These are phyloP conservation scores for Anarrhichthys ocellatus DNA, from an alignment of 2,113 vertebrate genomes.

Conservation along the genomic window DNA sequence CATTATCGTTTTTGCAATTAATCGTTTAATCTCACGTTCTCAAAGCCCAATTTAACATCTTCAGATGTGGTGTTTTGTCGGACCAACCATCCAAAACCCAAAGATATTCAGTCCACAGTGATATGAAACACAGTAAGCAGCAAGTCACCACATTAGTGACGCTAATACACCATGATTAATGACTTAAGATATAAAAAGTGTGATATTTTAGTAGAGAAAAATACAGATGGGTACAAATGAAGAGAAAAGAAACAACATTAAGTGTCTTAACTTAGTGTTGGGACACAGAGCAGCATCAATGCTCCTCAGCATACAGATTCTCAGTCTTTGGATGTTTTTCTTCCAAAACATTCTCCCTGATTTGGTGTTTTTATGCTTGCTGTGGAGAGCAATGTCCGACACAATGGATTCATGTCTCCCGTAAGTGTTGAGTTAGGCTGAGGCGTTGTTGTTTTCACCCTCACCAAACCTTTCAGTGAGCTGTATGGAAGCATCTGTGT, in stretches of 20 bases:
- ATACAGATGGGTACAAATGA: background rate
- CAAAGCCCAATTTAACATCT: background rate
- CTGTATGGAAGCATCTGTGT: background rate
- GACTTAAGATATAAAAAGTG: background rate
- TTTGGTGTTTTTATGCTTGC: background rate
- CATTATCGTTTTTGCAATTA: background rate
- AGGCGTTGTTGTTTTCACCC: background rate
- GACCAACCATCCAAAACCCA: background rate
- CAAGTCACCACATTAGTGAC: background rate
- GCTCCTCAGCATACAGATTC: background rate
- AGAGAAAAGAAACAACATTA: background rate
- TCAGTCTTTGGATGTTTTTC: background rate
- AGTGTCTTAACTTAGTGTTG: background rate
- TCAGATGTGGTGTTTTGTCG: background rate
- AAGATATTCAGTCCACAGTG: background rate
- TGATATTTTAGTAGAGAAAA: background rate
- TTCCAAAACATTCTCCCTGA: background rate
- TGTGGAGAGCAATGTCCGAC: background rate
- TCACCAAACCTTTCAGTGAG: background rate
- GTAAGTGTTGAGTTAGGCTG: background rate
- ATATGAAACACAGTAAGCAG: background rate
- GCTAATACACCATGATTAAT: background rate
- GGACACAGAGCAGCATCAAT: background rate
- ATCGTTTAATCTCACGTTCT: background rate
- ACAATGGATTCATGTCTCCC: background rate